phyloP scores from a whole-genome alignment of 2,888 invertebrate species.

The Cheilosia vulpina region DNA sequence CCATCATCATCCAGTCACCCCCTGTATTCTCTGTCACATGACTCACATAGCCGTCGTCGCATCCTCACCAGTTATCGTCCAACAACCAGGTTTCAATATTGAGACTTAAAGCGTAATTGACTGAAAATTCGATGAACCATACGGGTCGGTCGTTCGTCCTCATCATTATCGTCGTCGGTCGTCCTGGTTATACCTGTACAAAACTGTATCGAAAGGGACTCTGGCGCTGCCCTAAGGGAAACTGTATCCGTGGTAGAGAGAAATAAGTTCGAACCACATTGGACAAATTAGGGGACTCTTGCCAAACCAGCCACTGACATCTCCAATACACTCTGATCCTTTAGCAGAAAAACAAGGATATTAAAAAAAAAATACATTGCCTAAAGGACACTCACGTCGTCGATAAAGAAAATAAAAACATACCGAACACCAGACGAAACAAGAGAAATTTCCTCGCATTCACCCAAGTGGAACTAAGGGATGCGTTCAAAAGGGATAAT shows the following conservation, averaged over 20 bases:
- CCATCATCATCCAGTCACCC: conserved; percentile 35
- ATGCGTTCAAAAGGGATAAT: conserved; percentile 31
- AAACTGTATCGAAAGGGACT: conserved; percentile 10
- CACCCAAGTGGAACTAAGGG: conserved; percentile 11
- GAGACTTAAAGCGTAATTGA: conserved; percentile 70
- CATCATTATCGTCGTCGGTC: conserved; percentile 36
- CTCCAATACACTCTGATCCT: conserved; percentile 36
- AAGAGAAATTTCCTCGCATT: conserved; percentile 2
- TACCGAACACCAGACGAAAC: neutral
- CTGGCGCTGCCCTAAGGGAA: neutral
- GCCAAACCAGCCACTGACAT: conserved; percentile 17
- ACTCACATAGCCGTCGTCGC: neutral
- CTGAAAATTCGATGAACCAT: conserved; percentile 70
- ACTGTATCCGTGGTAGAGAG: conserved; percentile 25
- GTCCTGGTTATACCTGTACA: conserved; percentile 13
- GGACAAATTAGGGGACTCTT: conserved; percentile 47
- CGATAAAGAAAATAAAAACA: neutral
- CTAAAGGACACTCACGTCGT: conserved; percentile 8
- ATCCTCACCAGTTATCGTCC: conserved; percentile 45
- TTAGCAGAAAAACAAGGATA: conserved; percentile 18
- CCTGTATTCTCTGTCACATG: neutral
- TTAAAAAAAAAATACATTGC: conserved; percentile 20
- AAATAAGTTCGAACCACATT: conserved; percentile 17
- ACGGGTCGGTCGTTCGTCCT: conserved; percentile 62
- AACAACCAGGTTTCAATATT: conserved; percentile 58